Evolutionary conservation across 2,113 vertebrate genomes (phyloP), one percentile per base, ranked within the genome.

Genomic region (Recurvirostra avosetta): DNA sequence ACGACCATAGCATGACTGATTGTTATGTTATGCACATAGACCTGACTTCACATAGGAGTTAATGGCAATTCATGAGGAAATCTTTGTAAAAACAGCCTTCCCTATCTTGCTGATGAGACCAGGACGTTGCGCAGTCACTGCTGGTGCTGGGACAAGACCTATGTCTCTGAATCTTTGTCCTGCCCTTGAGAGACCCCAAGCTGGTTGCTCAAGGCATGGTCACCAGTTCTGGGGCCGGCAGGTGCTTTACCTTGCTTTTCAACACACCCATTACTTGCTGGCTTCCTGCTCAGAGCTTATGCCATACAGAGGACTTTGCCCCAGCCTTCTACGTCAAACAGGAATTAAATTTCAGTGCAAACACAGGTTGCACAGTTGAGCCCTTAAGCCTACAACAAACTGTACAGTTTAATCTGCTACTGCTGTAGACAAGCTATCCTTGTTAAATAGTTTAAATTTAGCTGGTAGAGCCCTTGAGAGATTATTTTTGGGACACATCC

Each of bases 391-490:
- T 89, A 56, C 52, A 56, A 76, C 30, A 93, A 85, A 76, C 38
- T 40, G 34, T 83, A 30, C 13, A 56, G 30, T 41, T 92, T 91
- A 94, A 88, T 89, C 72, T 91, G 29, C 38, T 92, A 30, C 36
- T 84, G 32, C 63, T 76, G 47, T 47, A 43, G 89, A 72, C 32
- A 93, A 74, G 11, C 21, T 76, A 90, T 83, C 38, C 38, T 77
- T 91, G 52, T 77, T 86, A 91, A 87, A 95, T 59, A 89, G 80
- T 93, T 92, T 94, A 90, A 94, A 96, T 95, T 91, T 97, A 91
- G 74, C 83, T 84, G 53, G 66, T 89, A 83, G 52, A 92, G 86
- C 50, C 56, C 52, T 80, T 88, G 76, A 88, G 68, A 89, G 76
- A 89, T 93, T 92, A 87, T 89, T 96, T 95, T 94, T 68, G 70